Evolutionary conservation across 2,888 invertebrate genomes (phyloP), one percentile per base, ranked within the genome.

Genomic region (Lysandra bellargus): DNA sequence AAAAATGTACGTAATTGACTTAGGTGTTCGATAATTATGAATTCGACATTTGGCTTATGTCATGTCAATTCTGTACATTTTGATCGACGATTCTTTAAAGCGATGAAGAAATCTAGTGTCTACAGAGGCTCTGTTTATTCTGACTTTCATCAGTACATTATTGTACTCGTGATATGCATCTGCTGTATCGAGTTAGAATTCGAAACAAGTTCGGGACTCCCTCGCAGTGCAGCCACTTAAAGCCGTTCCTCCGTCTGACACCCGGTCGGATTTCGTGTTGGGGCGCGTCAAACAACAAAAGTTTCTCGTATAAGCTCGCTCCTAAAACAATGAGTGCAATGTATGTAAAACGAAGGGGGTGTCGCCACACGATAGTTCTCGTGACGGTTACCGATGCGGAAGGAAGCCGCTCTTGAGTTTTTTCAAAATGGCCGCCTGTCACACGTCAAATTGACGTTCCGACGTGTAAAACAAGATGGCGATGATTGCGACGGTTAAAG

Each of bases 341-440:
- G 91, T 90, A 92, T 93, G 93, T 93, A 93, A 92, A 92, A 85
- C 86, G 89, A 88, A 91, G 89, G 93, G 93, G 92, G 93, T 92
- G 93, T 92, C 88, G 89, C 90, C 90, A 82, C 81, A 84, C 90
- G 88, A 90, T 92, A 92, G 92, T 93, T 92, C 93, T 93, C 91
- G 91, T 92, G 89, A 89, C 90, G 88, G 90, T 91, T 89, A 90
- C 90, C 90, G 92, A 90, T 87, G 92, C 91, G 93, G 92, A 94
- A 94, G 92, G 93, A 94, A 94, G 93, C 94, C 93, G 89, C 89
- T 90, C 92, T 93, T 87, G 87, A 92, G 90, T 88, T 92, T 93
- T 94, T 94, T 91, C 91, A 94, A 94, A 92, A 94, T 94, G 94
- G 94, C 94, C 85, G 90, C 90, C 86, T 93, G 90, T 91, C 92